Base-by-base conservation (phyloP, 2,888 invertebrate species). In the Didymodactylos carnosus region DNA sequence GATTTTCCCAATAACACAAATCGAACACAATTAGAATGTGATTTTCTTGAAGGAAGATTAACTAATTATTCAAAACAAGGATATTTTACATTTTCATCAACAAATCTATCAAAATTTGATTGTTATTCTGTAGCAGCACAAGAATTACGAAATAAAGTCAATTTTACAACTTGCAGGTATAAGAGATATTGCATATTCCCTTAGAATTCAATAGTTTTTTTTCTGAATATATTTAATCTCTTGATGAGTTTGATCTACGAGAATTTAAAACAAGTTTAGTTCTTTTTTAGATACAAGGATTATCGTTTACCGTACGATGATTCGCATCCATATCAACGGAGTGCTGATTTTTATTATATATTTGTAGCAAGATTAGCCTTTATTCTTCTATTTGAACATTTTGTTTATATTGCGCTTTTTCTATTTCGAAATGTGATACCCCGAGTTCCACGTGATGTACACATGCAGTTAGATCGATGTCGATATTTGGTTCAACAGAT, bases 311-410 rank as follows among this genome's bases (percentile, higher is more conserved):
- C 4, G 13, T 27, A 62, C 35, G 62, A 62, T 62, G 35, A 62
- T 35, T 10, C 62, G n/a, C 35, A 35, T 35, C 29, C 29, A n/a
- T 62, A 62, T 35, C 35, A 19, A 35, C 62, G 62, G 8, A 35
- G 71, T n/a, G 53, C 71, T 19, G 71, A 53, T 6, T 74, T 43
- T 46, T 74, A 74, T 49, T 71, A 69, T 71, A 71, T 74, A 11
- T 27, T 75, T 14, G 75, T 75, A 13, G 75, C 75, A 39, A 69
- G 75, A 35, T 43, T 75, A 43, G 75, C 75, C 39, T 75, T 75
- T 49, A 35, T 75, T 29, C 49, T 72, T 16, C 14, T 75, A 11
- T 75, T 75, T 35, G 75, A 75, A 29, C 62, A 62, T n/a, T 62
- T 62, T 62, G 62, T 62, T 3, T 62, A 62, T n/a, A n/a, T 29